These are phyloP conservation scores for Drosophila atripex DNA, from an alignment of 2,888 invertebrate genomes.

Conservation along the genomic window DNA sequence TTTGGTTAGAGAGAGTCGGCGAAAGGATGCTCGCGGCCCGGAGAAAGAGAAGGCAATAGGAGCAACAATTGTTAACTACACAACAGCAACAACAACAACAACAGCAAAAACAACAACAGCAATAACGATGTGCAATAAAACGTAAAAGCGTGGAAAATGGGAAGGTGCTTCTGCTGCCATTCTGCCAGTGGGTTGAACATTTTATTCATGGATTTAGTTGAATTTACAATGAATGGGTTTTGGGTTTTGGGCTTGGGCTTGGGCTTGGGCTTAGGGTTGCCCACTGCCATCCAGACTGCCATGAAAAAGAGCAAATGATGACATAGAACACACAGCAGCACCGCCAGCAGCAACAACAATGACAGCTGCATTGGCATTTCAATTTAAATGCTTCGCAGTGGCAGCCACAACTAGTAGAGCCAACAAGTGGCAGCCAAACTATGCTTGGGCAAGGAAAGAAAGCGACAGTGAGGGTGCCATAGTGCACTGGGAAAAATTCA, in stretches of 20 bases:
- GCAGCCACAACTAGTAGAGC: constrained; percentile 35
- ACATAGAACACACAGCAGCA: constrained; percentile 55
- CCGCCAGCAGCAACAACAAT: constrained; percentile 23
- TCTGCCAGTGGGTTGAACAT: constrained; percentile 47
- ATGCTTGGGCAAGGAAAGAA: constrained; percentile 41
- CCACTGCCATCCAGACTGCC: constrained; percentile 59
- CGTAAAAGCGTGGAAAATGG: constrained; percentile 50
- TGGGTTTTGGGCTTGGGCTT: constrained; percentile 42
- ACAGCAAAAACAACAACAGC: constrained; percentile 39
- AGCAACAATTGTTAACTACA: constrained; percentile 67
- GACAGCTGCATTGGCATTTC: constrained; percentile 59
- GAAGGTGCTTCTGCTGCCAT: constrained; percentile 4
- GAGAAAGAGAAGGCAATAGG: constrained; percentile 9
- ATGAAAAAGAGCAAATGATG: constrained; percentile 75
- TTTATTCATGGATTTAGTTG: constrained; percentile 78
- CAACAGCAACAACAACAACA: constrained; percentile 51
- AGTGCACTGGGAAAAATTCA: neutral
- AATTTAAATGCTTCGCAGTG: constrained; percentile 64
- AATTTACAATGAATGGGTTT: constrained; percentile 76
- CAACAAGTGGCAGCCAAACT: constrained; percentile 79
- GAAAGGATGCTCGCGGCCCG: constrained; percentile 33
- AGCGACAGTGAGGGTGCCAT: neutral
- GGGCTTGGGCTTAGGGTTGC: constrained; percentile 52
- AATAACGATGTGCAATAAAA: constrained; percentile 69
- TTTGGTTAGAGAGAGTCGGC: constrained; percentile 60